A percentile compares a stretch with the other conserved stretches of the same genome.
Conservation (phyloP, 2,113 vertebrate genomes). For the Oncorhynchus keta region DNA sequence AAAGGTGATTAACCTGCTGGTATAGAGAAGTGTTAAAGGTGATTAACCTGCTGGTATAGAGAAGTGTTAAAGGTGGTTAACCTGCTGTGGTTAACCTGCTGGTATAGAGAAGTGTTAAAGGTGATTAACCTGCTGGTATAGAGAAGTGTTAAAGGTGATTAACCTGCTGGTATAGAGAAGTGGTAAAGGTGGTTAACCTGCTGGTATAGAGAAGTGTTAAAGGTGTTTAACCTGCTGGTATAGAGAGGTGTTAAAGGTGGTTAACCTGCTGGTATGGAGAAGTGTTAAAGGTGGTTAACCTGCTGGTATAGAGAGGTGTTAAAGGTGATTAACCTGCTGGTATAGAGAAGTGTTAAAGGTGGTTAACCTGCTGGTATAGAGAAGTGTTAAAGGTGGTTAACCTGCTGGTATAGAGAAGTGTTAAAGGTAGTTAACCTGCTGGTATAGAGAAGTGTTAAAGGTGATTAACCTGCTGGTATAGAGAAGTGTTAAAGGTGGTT, state of each 20-base stretch:
- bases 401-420: conserved; percentile 33
- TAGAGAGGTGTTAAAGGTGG: too few species aligned
- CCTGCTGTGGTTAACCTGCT: conserved; percentile 75
- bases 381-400: conserved; percentile 78
- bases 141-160: conserved; percentile 73
- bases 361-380: too few species aligned
- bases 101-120: conserved; percentile 59
- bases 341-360: too few species aligned
- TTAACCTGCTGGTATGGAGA: too few species aligned
- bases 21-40: too few species aligned
- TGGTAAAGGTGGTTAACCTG: conserved; percentile 80
- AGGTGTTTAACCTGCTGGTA: too few species aligned
- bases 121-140: conserved; percentile 71
- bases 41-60: too few species aligned
- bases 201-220: conserved; percentile 35
- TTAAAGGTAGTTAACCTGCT: conserved; percentile 80
- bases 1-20: too few species aligned
- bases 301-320: too few species aligned
- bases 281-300: too few species aligned
- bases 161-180: conserved; percentile 52
- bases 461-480: conserved; percentile 70
- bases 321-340: too few species aligned
- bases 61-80: conserved; percentile 72
- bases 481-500: conserved; percentile 73
- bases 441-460: conserved; percentile 59